These are phyloP conservation scores for Cybosia mesomella DNA, from an alignment of 2,888 invertebrate species.

Conservation along the genomic window DNA sequence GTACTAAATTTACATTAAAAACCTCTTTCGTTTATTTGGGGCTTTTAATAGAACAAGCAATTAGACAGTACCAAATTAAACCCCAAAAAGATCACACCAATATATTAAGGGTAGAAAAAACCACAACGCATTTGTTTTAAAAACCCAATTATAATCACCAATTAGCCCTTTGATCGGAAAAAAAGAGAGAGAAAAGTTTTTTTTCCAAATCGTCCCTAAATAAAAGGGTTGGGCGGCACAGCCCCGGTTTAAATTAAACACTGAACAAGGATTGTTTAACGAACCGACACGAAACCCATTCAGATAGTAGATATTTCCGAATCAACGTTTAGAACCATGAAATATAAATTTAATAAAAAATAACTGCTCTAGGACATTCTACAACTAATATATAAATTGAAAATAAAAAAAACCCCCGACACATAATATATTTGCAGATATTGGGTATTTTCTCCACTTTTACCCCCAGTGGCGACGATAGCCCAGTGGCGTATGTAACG, in stretches of 20 bases:
- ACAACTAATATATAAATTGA: too few relatives aligned
- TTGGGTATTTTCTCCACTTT: too few relatives aligned
- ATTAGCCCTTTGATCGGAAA: slow-evolving; percentile 61
- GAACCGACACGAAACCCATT: slow-evolving; percentile 11
- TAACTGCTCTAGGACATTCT: background rate
- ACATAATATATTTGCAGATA: too few relatives aligned
- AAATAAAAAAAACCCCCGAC: too few relatives aligned
- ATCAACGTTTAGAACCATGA: slow-evolving; percentile 31
- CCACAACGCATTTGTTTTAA: slow-evolving; percentile 45
- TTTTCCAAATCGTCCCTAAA: slow-evolving; percentile 25
- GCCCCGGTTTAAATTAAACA: slow-evolving; percentile 53
- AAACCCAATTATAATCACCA: slow-evolving; percentile 54
- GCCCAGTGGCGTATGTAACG: too few relatives aligned
- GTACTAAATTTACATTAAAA: background rate
- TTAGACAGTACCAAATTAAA: slow-evolving; percentile 39
- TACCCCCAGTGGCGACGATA: too few relatives aligned
- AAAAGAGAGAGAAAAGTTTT: slow-evolving; percentile 45
- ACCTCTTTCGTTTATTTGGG: background rate
- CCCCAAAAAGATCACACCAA: slow-evolving; percentile 32
- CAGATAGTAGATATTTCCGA: slow-evolving; percentile 19
- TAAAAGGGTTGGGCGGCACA: slow-evolving; percentile 41
- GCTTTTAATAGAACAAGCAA: slow-evolving; percentile 30
- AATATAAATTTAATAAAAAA: background rate
- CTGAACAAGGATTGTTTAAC: slow-evolving; percentile 41
- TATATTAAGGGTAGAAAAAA: slow-evolving; percentile 33